Evolutionary conservation across 30 jellyfish, hydroid and myxozoan genomes (phyloP).

Genomic region (Hydra vulgaris): DNA sequence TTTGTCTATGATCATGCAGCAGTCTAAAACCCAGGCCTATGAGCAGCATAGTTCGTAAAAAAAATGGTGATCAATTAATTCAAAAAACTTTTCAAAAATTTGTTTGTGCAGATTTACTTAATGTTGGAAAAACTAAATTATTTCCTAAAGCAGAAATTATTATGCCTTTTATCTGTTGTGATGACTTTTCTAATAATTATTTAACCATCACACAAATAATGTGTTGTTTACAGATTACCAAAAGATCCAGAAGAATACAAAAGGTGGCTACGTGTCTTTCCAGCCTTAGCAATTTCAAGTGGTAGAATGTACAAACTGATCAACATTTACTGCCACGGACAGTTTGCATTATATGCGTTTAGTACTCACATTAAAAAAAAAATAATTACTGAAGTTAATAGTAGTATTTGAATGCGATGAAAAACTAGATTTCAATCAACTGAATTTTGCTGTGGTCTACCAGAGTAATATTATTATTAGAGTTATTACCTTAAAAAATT

Average conservation of each 20-base stretch:
- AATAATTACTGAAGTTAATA: not conserved
- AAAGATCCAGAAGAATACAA: not conserved
- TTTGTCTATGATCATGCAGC: no score
- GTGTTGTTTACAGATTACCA: not conserved
- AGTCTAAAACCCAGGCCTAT: no score
- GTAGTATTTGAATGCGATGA: not conserved
- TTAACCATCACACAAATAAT: not conserved
- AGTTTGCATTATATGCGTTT: not conserved
- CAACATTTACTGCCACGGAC: not conserved
- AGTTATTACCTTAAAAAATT: not conserved
- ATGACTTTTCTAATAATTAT: not conserved
- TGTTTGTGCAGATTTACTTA: no score
- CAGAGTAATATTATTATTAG: not conserved
- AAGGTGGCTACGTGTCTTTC: not conserved
- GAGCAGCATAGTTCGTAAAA: no score
- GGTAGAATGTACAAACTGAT: not conserved
- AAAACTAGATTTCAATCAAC: not conserved
- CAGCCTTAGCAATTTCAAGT: not conserved
- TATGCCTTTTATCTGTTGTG: no score
- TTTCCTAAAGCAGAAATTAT: no score
- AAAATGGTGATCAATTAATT: no score
- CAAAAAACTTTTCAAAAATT: no score
- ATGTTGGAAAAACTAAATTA: no score
- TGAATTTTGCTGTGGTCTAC: not conserved
- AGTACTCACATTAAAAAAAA: not conserved